Conservation (phyloP, 2,797 vertebrate genomes). For the Sebastes trivittatus region DNA sequence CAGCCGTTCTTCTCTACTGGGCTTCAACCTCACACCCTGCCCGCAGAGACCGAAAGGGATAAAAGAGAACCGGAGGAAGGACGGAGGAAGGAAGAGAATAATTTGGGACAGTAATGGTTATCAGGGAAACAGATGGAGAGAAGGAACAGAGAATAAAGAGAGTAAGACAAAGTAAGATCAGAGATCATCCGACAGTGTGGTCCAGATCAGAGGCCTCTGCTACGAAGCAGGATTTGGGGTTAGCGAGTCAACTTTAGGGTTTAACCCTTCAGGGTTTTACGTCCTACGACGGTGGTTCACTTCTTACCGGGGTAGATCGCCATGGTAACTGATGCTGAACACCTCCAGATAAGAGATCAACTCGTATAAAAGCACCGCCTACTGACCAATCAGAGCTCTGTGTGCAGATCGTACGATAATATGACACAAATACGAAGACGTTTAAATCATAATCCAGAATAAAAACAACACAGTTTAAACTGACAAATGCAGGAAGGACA, state of each 20-base stretch:
- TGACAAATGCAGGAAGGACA: no score
- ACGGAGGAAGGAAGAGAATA: not conserved
- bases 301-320: no score
- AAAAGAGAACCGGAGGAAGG: not conserved
- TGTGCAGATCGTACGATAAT: no score
- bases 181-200: not conserved
- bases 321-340: no score
- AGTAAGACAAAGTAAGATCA: not conserved
- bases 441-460: no score
- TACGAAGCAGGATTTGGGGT: no score
- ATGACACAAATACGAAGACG: rapidly evolving
- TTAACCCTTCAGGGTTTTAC: no score
- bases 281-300: rapidly evolving
- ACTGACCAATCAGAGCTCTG: no score
- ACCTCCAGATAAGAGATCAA: no score
- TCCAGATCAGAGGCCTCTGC: not conserved
- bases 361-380: no score
- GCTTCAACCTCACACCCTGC: constrained; percentile 43
- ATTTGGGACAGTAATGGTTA: not conserved
- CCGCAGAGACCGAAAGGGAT: constrained; percentile 29
- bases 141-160: constrained; percentile 14
- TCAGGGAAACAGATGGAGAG: constrained; percentile 34
- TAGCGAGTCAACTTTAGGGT: no score
- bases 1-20: constrained; percentile 64
- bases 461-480: no score